Conservation (phyloP, 92 coral and sea anemone genomes). For the Diadumene lineata region DNA sequence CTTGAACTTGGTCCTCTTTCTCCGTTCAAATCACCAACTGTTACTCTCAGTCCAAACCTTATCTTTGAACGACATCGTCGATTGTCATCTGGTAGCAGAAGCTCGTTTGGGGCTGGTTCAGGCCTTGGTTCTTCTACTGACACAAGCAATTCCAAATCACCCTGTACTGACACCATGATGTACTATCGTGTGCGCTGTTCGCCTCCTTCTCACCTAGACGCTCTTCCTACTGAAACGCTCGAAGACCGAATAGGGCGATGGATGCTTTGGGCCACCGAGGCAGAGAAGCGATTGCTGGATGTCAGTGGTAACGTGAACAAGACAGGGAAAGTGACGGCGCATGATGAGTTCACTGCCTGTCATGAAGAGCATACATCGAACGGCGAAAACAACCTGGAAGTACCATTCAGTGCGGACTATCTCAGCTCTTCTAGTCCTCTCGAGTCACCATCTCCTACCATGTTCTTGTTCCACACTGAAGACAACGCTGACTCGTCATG, state of each 20-base stretch:
- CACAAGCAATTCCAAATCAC: not conserved
- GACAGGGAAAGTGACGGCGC: not conserved
- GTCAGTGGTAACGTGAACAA: not conserved
- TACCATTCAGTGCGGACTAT: not conserved
- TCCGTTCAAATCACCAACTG: constrained; percentile 5
- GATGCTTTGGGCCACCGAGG: constrained; percentile 7
- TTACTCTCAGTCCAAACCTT: not conserved
- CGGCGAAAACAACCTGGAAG: not conserved
- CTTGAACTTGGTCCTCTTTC: not conserved
- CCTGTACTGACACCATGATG: too few relatives aligned
- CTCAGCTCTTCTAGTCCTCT: not conserved
- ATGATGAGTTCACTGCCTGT: not conserved
- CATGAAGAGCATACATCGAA: not conserved
- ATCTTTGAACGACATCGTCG: constrained; percentile 15
- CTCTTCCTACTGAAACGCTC: constrained; percentile 18
- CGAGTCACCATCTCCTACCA: not conserved
- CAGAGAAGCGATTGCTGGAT: not conserved
- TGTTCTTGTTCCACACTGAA: not conserved
- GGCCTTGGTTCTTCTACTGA: constrained; percentile 10
- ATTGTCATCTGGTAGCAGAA: constrained; percentile 1
- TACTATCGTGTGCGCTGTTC: not conserved
- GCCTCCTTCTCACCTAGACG: not conserved
- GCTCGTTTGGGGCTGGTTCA: constrained; percentile 9
- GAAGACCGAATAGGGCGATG: constrained; percentile 25
- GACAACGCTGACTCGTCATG: not conserved